Evolutionary conservation across 2,797 vertebrate species (phyloP).

Genomic region (Thamnophis elegans): DNA sequence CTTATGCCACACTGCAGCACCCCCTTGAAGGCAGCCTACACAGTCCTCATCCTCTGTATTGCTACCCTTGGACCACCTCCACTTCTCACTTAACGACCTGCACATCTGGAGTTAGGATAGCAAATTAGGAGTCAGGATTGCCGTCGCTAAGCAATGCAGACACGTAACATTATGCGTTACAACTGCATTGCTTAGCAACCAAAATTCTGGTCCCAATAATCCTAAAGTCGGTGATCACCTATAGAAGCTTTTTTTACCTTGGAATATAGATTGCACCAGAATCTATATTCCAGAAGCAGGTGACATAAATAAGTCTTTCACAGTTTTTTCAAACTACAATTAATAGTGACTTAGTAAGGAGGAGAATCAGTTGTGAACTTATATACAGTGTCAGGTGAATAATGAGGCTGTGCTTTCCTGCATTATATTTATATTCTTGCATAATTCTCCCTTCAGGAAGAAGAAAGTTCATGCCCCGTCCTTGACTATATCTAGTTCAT

Average conservation of each 20-base stretch:
- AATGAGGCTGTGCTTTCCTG: background rate
- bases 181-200: background rate
- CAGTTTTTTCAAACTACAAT: background rate
- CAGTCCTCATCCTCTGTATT: background rate
- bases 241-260: background rate
- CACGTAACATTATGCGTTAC: background rate
- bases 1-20: background rate
- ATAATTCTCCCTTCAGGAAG: background rate
- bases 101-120: background rate
- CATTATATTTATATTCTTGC: background rate
- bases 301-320: background rate
- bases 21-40: background rate
- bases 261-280: background rate
- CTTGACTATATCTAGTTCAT: background rate
- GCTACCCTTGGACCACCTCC: background rate
- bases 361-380: background rate
- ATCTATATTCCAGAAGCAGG: too few species aligned
- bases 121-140: background rate
- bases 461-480: background rate
- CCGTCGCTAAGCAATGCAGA: background rate
- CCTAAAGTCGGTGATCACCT: background rate
- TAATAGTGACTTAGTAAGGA: background rate
- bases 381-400: background rate
- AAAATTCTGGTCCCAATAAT: background rate
- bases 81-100: background rate